These are phyloP conservation scores for Typhlichthys subterraneus DNA, from an alignment of 2,797 vertebrate genomes.

Conservation along the genomic window DNA sequence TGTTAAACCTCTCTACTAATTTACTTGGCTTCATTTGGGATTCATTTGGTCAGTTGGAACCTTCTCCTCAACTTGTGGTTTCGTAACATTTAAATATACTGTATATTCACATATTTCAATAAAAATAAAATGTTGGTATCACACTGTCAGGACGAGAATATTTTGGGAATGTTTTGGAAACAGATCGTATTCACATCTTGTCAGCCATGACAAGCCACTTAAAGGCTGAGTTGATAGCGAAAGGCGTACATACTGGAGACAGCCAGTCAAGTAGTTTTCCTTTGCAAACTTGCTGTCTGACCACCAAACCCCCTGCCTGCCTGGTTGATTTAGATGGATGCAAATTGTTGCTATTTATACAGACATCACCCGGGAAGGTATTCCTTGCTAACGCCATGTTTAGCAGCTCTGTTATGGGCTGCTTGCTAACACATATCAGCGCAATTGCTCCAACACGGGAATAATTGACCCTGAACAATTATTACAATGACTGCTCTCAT, in stretches of 20 bases:
- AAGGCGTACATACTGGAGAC: neutral
- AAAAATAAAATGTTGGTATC: neutral
- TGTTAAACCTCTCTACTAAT: slow-evolving; percentile 43
- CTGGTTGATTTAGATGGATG: slow-evolving; percentile 39
- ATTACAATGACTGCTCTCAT: slow-evolving; percentile 78
- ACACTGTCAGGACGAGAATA: neutral
- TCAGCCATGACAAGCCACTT: neutral
- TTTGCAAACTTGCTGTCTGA: slow-evolving; percentile 14
- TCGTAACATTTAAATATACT: neutral
- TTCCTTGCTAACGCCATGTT: slow-evolving; percentile 44
- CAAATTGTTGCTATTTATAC: slow-evolving; percentile 37
- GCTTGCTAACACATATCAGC: slow-evolving; percentile 66
- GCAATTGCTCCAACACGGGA: slow-evolving; percentile 73
- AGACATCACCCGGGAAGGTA: slow-evolving; percentile 39
- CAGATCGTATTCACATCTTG: neutral
- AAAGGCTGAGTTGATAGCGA: neutral
- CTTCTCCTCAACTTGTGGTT: neutral
- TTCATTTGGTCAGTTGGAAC: slow-evolving; percentile 31
- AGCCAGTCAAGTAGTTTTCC: slow-evolving; percentile 3
- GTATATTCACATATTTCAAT: neutral
- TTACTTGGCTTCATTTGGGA: slow-evolving; percentile 30
- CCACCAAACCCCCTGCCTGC: neutral
- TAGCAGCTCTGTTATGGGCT: slow-evolving; percentile 51
- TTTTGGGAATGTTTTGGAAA: neutral
- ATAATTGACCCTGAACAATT: slow-evolving; percentile 84